Evolutionary conservation across 2,113 vertebrate genomes (phyloP).

Genomic region (Hirundichthys speculiger): DNA sequence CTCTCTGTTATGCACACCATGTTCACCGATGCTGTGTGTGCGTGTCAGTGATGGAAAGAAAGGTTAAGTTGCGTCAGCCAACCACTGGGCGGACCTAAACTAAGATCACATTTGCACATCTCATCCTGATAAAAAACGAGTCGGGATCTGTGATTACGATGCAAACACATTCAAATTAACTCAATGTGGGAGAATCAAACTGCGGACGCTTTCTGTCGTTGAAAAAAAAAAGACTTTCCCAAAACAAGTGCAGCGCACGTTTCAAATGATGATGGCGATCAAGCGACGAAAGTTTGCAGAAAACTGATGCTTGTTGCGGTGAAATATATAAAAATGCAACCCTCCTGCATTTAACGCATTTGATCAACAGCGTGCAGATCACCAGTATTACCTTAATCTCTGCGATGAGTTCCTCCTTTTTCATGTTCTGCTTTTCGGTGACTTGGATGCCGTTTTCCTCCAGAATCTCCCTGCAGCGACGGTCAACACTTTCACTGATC

Average conservation of each 20-base stretch:
- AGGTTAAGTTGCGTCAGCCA: slow-evolving; percentile 89
- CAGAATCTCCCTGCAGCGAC: slow-evolving; percentile 88
- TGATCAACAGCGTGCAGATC: no score
- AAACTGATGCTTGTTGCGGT: no score
- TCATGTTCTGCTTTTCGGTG: slow-evolving; percentile 88
- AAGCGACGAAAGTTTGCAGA: no score
- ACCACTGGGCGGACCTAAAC: slow-evolving; percentile 57
- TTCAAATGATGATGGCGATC: not conserved
- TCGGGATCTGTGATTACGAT: no score
- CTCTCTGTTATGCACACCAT: not conserved
- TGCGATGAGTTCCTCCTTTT: slow-evolving; percentile 85
- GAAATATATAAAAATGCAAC: no score
- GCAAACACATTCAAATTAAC: no score
- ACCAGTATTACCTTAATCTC: slow-evolving; percentile 84
- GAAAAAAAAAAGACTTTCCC: no score
- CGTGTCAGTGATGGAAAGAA: slow-evolving; percentile 42
- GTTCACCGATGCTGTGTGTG: not conserved
- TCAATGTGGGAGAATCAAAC: no score
- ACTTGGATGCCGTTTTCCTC: slow-evolving; percentile 89
- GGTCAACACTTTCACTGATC: slow-evolving; percentile 93
- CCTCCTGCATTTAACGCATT: no score
- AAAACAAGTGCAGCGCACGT: not conserved
- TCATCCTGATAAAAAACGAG: not conserved
- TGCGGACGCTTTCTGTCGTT: no score
- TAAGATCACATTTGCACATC: not conserved